Evolutionary conservation across 2,888 invertebrate genomes (phyloP), one percentile per base, ranked within the genome.

Genomic region (Eupithecia insigniata): DNA sequence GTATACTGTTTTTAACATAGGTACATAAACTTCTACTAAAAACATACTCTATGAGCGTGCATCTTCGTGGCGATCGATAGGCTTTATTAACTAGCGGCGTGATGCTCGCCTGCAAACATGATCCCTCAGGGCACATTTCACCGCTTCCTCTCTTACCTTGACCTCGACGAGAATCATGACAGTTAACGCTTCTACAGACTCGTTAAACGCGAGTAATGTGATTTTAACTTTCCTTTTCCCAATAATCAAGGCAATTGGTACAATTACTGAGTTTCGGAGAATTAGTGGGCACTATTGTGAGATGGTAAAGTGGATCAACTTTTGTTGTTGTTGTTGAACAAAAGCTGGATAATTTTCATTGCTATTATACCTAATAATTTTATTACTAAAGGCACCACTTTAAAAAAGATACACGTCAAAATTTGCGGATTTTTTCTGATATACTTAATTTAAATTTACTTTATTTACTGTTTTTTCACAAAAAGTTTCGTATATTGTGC

Each of bases 141-240:
- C 10, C 34, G 18, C 34, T 43, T 46, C 55, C 26, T 51, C 36
- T 64, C 69, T 69, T 65, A 28, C 14, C 30, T 64, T 66, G n/a
- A 34, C n/a, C n/a, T 26, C 34, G 22, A 14, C 6, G 1, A 51
- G 60, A 69, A 74, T 39, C 76, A 73, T 71, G 76, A 71, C 75
- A 73, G 72, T 73, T 70, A 73, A 61, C 73, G 69, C 73, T 34
- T 70, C 67, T n/a, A 67, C 69, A 74, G 73, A 73, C 78, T 78
- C 75, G 76, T 79, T 79, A 77, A 71, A 51, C 36, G 55, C 72
- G 72, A 67, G 67, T 79, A 79, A 79, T 76, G 72, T 73, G 77
- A 79, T 78, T 79, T 79, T 75, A 79, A 79, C 79, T 79, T 79
- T 77, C 74, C 67, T 70, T 73, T 69, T 72, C 62, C 72, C 71